A percentile compares a stretch with the other conserved stretches of the same genome.
Evolutionary conservation across 2,888 invertebrate species (phyloP).

Genomic region (Marasmarcha lunaedactyla): DNA sequence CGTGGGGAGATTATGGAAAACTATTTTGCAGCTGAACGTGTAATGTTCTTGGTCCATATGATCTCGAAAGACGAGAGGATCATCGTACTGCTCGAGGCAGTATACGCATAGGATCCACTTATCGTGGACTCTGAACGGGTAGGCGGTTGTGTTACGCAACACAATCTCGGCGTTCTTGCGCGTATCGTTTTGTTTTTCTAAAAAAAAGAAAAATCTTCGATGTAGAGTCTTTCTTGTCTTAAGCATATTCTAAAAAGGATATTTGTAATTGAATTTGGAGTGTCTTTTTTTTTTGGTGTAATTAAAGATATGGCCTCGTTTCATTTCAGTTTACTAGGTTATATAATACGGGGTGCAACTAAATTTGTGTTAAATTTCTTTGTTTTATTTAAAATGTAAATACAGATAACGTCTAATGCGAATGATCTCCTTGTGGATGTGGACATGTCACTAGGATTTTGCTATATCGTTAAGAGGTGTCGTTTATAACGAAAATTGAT

Average conservation of each 20-base stretch:
- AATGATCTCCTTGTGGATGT: too few species aligned
- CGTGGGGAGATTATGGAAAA: slow-evolving; percentile 47
- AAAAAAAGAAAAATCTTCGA: slow-evolving; percentile 24
- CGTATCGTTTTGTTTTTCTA: slow-evolving; percentile 28
- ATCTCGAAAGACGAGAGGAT: slow-evolving; percentile 35
- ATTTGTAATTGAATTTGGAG: too few species aligned
- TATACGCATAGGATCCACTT: slow-evolving; percentile 55
- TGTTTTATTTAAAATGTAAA: too few species aligned
- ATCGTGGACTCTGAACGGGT: slow-evolving; percentile 55
- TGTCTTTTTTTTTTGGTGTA: too few species aligned
- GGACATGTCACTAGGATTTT: too few species aligned
- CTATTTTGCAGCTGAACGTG: slow-evolving; percentile 39
- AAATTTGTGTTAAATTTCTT: too few species aligned
- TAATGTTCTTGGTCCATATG: slow-evolving; percentile 48
- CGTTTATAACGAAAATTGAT: too few species aligned
- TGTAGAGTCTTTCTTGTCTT: slow-evolving; percentile 1
- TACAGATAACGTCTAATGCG: too few species aligned
- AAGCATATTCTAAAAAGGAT: slow-evolving; percentile 11
- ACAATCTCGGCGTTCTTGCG: slow-evolving; percentile 49
- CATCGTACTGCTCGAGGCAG: slow-evolving; percentile 49
- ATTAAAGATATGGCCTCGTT: too few species aligned
- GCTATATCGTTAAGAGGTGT: too few species aligned
- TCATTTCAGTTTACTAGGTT: too few species aligned
- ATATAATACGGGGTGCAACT: too few species aligned
- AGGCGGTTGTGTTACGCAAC: slow-evolving; percentile 49